A percentile compares a stretch with the other conserved stretches of the same genome.
phyloP scores from a whole-genome alignment of 1,140 invertebrate genomes.

The Heliconius melpomene region DNA sequence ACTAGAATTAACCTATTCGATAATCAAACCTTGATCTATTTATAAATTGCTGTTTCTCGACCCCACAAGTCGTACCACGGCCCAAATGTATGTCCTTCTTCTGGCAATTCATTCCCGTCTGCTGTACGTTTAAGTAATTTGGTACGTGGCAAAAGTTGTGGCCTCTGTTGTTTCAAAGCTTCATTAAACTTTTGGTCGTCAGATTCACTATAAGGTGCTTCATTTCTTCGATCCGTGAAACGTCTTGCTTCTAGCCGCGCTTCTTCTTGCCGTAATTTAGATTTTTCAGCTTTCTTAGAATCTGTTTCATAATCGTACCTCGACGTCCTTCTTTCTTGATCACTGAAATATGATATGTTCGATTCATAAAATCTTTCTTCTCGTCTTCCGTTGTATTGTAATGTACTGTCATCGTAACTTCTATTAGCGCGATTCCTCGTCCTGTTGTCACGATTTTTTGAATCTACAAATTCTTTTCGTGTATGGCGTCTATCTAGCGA shows the following conservation, averaged over 20 bases:
- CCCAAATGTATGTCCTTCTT: slow-evolving; percentile 87
- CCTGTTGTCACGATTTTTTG: slow-evolving; percentile 64
- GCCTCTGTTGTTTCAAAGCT: slow-evolving; percentile 81
- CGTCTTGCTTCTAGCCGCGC: slow-evolving; percentile 75
- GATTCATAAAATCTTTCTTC: slow-evolving; percentile 81
- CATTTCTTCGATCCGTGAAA: slow-evolving; percentile 72
- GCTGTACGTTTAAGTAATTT: slow-evolving; percentile 82
- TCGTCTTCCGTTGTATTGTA: slow-evolving; percentile 72
- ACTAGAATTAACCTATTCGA: slow-evolving; percentile 29
- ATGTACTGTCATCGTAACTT: slow-evolving; percentile 75
- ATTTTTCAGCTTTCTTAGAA: slow-evolving; percentile 82
- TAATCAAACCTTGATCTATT: slow-evolving; percentile 62
- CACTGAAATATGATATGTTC: slow-evolving; percentile 75
- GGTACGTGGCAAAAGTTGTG: slow-evolving; percentile 85
- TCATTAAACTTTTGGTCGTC: slow-evolving; percentile 86
- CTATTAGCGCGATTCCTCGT: slow-evolving; percentile 67
- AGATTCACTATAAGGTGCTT: slow-evolving; percentile 81
- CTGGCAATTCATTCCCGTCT: slow-evolving; percentile 80
- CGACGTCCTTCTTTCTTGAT: slow-evolving; percentile 80
- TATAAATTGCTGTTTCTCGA: slow-evolving; percentile 77
- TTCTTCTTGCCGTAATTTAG: slow-evolving; percentile 78
- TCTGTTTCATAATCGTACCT: slow-evolving; percentile 82
- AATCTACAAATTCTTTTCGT: slow-evolving; percentile 66
- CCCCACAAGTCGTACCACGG: slow-evolving; percentile 95
- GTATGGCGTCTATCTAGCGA: slow-evolving; percentile 68